phyloP scores from a whole-genome alignment of 2,797 vertebrate genomes.

The Hylomyscus alleni region DNA sequence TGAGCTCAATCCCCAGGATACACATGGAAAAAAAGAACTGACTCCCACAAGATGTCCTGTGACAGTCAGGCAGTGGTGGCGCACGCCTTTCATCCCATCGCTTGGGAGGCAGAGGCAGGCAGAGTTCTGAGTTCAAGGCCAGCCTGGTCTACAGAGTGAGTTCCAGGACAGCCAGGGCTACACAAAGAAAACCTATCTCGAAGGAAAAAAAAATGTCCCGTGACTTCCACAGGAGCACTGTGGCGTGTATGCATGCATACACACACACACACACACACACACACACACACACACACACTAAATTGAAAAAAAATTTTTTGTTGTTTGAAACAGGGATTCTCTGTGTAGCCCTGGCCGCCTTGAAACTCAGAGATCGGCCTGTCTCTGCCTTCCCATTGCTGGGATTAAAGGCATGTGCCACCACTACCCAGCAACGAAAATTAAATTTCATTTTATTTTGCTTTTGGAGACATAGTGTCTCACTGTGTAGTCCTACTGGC shows the following conservation, averaged over 20 bases:
- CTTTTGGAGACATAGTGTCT: background rate
- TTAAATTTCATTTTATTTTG: background rate
- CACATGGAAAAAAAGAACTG: background rate
- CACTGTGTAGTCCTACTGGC: background rate
- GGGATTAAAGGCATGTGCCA: background rate
- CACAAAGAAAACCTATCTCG: too few relatives aligned
- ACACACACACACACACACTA: too few relatives aligned
- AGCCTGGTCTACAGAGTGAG: too few relatives aligned
- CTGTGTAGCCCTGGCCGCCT: background rate
- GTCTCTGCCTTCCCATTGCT: background rate
- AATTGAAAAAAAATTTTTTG: background rate
- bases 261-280: background rate
- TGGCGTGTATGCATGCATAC: too few relatives aligned
- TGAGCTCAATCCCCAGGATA: background rate
- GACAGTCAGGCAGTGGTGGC: too few relatives aligned
- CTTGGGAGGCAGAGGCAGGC: too few relatives aligned
- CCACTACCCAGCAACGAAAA: background rate
- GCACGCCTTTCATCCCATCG: too few relatives aligned
- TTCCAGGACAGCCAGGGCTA: too few relatives aligned
- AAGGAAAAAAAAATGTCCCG: too few relatives aligned
- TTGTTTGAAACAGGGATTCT: background rate
- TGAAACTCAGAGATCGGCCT: background rate
- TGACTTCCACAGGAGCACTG: background rate
- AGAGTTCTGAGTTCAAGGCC: too few relatives aligned
- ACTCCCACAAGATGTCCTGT: background rate